A percentile compares a stretch with the other conserved stretches of the same genome.
Evolutionary conservation across 2,797 vertebrate species (phyloP).

Genomic region (Lagorchestes hirsutus): DNA sequence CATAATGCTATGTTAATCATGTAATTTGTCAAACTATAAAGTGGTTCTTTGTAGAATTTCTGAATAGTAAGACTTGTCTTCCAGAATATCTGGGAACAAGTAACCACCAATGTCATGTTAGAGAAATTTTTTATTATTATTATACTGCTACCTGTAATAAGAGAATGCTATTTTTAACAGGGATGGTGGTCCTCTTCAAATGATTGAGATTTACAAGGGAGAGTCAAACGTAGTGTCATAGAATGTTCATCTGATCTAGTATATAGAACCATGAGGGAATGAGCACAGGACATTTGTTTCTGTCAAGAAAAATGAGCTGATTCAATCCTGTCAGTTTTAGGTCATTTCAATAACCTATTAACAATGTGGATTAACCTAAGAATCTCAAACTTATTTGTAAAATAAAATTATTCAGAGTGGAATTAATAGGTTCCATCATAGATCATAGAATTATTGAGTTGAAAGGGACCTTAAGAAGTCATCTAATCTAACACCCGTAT

Average conservation of each 20-base stretch:
- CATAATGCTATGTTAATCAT: background rate
- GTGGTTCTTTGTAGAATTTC: slow-evolving; percentile 44
- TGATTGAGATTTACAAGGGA: slow-evolving; percentile 26
- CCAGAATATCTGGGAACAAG: slow-evolving; percentile 25
- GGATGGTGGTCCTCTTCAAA: background rate
- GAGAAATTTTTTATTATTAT: background rate
- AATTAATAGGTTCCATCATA: background rate
- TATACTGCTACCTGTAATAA: background rate
- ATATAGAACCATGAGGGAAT: background rate
- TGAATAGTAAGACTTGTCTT: slow-evolving; percentile 17
- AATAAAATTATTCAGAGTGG: background rate
- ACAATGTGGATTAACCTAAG: background rate
- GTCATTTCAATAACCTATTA: background rate
- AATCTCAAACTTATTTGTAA: background rate
- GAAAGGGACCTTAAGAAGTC: background rate
- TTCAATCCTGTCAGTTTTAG: background rate
- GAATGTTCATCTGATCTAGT: background rate
- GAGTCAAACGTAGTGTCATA: background rate
- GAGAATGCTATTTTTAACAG: background rate
- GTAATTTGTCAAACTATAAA: slow-evolving; percentile 25
- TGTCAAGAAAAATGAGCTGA: background rate
- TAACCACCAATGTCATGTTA: background rate
- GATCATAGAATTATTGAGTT: slow-evolving; percentile 1
- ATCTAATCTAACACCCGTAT: background rate
- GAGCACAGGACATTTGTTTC: background rate